Evolutionary conservation across 1,140 invertebrate genomes (phyloP).

Genomic region (Eriocheir sinensis): DNA sequence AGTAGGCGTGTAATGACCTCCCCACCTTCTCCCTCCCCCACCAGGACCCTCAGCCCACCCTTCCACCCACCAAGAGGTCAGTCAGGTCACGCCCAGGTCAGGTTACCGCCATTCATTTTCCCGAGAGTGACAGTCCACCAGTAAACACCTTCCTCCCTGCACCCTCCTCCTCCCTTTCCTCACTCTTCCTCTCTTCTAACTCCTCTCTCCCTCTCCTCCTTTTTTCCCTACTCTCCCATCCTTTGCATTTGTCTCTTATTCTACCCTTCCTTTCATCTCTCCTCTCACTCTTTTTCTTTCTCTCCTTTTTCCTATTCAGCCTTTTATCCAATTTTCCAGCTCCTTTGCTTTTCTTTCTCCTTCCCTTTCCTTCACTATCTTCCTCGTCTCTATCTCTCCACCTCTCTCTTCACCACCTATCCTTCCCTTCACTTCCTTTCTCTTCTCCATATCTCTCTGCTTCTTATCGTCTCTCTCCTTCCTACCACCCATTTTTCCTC

Average conservation of each 20-base stretch:
- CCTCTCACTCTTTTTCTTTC: not conserved
- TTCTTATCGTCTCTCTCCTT: not conserved
- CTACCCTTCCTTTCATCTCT: not conserved
- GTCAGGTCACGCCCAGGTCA: not conserved
- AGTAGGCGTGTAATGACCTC: conserved; percentile 5
- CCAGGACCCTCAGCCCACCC: no score
- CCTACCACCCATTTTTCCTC: not conserved
- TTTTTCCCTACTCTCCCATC: not conserved
- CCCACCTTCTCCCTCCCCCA: not conserved
- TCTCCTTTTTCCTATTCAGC: not conserved
- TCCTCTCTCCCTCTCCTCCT: not conserved
- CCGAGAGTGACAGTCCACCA: not conserved
- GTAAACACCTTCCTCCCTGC: not conserved
- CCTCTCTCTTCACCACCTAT: not conserved
- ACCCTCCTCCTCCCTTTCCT: not conserved
- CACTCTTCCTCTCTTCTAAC: not conserved
- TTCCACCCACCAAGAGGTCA: not conserved
- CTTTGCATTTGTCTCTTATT: not conserved
- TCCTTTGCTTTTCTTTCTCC: not conserved
- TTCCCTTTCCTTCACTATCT: no score
- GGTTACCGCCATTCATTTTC: conserved; percentile 15
- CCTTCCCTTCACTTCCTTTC: not conserved
- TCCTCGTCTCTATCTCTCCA: not conserved
- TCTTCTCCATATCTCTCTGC: not conserved
- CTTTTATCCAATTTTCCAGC: no score